Evolutionary conservation across 2,797 vertebrate genomes (phyloP).

Genomic region (Lithobates sylvaticus): DNA sequence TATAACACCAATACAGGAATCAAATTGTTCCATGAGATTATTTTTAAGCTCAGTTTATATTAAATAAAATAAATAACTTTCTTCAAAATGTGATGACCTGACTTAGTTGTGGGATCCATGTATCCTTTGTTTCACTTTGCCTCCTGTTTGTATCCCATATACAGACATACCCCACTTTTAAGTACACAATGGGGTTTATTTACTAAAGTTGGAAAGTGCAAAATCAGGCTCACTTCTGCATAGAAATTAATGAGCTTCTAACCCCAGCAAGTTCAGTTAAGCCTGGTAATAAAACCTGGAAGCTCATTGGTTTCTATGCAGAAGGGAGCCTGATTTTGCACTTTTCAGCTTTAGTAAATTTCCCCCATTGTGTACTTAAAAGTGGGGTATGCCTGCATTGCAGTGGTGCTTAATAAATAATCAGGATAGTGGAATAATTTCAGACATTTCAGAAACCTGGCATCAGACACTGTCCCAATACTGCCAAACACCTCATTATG

Average conservation of each 20-base stretch:
- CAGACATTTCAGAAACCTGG: conserved; percentile 33
- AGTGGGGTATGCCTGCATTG: too few relatives aligned
- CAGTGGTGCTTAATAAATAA: conserved; percentile 12
- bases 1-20: not conserved
- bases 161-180: too few relatives aligned
- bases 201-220: too few relatives aligned
- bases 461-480: not conserved
- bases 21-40: not conserved
- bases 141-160: not conserved
- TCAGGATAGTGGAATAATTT: conserved; percentile 19
- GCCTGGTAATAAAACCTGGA: too few relatives aligned
- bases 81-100: not conserved
- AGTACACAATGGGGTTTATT: too few relatives aligned
- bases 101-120: not conserved
- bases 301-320: too few relatives aligned
- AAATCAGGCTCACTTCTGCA: too few relatives aligned
- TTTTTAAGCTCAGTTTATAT: not conserved
- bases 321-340: too few relatives aligned
- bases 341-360: too few relatives aligned
- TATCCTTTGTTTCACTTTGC: conserved; percentile 8
- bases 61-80: not conserved
- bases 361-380: too few relatives aligned
- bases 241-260: too few relatives aligned
- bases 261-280: too few relatives aligned
- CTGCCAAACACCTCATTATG: conserved; percentile 48